Evolutionary conservation across 2,797 vertebrate species (phyloP).

Genomic region (Agapornis canus): DNA sequence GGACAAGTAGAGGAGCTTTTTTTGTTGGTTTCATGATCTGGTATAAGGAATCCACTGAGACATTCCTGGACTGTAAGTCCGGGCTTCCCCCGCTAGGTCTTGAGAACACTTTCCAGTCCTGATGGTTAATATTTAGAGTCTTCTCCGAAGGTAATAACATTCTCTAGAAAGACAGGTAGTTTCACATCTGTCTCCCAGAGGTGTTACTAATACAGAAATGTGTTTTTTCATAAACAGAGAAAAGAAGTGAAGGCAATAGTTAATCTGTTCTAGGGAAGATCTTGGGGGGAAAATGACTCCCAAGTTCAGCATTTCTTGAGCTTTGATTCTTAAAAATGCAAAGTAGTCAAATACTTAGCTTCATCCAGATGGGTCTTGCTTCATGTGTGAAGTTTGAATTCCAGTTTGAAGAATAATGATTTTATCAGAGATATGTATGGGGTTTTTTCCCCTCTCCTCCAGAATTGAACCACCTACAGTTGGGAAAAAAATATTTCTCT

Average conservation of each 20-base stretch:
- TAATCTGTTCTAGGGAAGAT: neutral
- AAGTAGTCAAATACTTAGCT: neutral
- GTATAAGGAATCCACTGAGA: neutral
- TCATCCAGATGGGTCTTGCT: neutral
- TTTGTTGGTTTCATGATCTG: neutral
- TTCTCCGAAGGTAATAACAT: neutral
- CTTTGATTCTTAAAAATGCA: neutral
- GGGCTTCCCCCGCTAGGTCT: neutral
- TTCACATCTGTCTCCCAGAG: neutral
- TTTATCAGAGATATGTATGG: neutral
- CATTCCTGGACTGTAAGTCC: accelerated
- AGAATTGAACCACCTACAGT: neutral
- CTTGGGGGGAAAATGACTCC: neutral
- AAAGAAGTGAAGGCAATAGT: neutral
- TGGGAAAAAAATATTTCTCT: neutral
- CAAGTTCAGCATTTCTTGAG: neutral
- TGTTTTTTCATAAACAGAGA: neutral
- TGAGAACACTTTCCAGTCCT: neutral
- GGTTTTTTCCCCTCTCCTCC: neutral
- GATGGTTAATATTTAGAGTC: neutral
- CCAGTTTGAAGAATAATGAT: neutral
- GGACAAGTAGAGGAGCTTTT: neutral
- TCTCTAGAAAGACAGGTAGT: neutral
- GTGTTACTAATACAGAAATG: neutral
- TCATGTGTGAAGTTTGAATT: neutral